Evolutionary conservation across 2,888 invertebrate genomes (phyloP), one percentile per base, ranked within the genome.

Genomic region (Sturmia bella): DNA sequence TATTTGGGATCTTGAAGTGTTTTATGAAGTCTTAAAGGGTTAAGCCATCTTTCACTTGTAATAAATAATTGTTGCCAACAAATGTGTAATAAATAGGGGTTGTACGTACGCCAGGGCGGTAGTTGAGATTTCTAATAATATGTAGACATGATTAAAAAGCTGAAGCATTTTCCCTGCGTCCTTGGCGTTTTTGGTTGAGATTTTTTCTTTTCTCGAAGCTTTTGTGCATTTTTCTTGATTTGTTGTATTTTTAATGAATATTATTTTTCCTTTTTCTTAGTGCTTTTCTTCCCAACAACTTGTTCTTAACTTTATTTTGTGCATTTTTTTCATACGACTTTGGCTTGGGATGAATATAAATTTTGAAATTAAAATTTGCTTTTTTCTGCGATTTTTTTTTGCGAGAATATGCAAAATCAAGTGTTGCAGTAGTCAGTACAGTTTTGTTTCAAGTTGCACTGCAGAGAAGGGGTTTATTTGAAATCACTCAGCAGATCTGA

Each of bases 41-140:
- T 82, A 70, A 74, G 74, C 70, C n/a, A n/a, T n/a, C 69, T 77
- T 70, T 74, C 52, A 50, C 17, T 72, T 21, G 32, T 37, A 85
- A n/a, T 87, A 87, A 87, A 43, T 11, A 12, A 17, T 13, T 54
- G 19, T 68, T 54, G 87, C 86, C 87, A 86, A 87, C 85, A 85
- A 85, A 85, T n/a, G n/a, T n/a, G n/a, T n/a, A 84, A 85, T 86
- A 86, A 87, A 86, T 32, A 54, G 50, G 78, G 78, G 72, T 73
- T 52, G 78, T 15, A 37, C 5, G 78, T 15, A 37, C 5, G 24
- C 21, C 78, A 78, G 78, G 19, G 54, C 39, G 6, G 64, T 57
- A 15, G 48, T 15, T 41, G 1, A 21, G 5, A 11, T 61, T 9
- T 61, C 6, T 50, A 13, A 24, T 15, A n/a, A 52, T 0, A 13